Percentiles rank a stretch among this genome's conserved stretches.
phyloP scores from a whole-genome alignment of 2,113 vertebrate species.

The Mirza zaza region DNA sequence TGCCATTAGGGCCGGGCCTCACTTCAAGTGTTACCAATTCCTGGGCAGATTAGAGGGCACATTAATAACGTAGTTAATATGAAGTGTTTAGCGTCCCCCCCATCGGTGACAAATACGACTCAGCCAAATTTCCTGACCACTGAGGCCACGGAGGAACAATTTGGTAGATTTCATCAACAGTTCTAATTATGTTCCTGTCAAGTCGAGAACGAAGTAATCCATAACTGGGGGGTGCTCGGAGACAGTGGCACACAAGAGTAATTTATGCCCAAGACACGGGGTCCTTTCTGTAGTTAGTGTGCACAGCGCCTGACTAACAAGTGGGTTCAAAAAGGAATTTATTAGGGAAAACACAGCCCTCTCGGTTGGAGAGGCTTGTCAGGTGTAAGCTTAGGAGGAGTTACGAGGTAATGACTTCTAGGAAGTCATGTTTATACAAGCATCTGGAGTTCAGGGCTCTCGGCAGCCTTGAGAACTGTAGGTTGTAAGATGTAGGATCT shows the following conservation, averaged over 20 bases:
- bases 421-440: conserved; percentile 53
- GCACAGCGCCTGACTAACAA: conserved; percentile 89
- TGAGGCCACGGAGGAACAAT: conserved; percentile 92
- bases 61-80: conserved; percentile 92
- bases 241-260: conserved; percentile 86
- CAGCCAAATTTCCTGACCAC: conserved; percentile 92
- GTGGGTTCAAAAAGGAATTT: conserved; percentile 85
- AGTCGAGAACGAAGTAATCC: conserved; percentile 93
- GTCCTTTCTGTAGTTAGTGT: conserved; percentile 85
- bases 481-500: not conserved
- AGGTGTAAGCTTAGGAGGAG: conserved; percentile 69
- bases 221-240: conserved; percentile 88
- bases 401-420: conserved; percentile 47
- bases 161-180: conserved; percentile 96
- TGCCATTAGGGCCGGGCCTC: conserved; percentile 80
- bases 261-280: conserved; percentile 90
- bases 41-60: conserved; percentile 87
- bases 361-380: conserved; percentile 56
- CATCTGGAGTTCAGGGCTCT: not conserved
- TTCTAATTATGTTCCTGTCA: conserved; percentile 97
- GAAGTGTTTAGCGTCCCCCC: conserved; percentile 87
- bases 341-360: conserved; percentile 79
- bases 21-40: conserved; percentile 83
- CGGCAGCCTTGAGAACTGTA: fast-evolving
- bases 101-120: conserved; percentile 90